Evolutionary conservation across 2,797 vertebrate species (phyloP).

Genomic region (Coreius guichenoti): DNA sequence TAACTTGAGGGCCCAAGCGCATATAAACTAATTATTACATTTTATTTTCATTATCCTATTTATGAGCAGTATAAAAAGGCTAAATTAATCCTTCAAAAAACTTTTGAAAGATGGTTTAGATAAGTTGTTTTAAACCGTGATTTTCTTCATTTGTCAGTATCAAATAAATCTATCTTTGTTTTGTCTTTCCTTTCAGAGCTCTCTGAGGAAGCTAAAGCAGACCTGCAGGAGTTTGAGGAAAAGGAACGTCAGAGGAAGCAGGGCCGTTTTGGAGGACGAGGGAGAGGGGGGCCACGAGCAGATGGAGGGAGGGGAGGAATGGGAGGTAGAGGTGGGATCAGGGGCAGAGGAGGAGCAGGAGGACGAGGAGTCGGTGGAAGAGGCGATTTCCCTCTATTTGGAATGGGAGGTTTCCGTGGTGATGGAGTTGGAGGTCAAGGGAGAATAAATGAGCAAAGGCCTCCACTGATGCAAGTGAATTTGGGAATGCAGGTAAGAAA

Average conservation of each 20-base stretch:
- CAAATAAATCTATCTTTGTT: background rate
- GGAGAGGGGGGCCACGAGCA: slow-evolving; percentile 63
- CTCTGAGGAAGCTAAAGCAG: slow-evolving; percentile 96
- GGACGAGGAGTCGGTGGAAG: slow-evolving; percentile 69
- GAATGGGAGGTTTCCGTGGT: slow-evolving; percentile 83
- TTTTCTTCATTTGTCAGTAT: background rate
- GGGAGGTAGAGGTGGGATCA: slow-evolving; percentile 55
- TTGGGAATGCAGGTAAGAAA: slow-evolving; percentile 85
- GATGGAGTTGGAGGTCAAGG: slow-evolving; percentile 81
- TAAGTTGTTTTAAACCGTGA: background rate
- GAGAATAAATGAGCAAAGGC: slow-evolving; percentile 87
- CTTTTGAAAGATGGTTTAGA: background rate
- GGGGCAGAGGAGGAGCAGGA: slow-evolving; percentile 75
- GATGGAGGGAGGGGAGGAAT: slow-evolving; percentile 72
- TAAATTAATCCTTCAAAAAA: background rate
- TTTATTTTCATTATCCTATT: background rate
- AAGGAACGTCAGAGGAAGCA: slow-evolving; percentile 89
- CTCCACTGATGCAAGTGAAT: slow-evolving; percentile 84
- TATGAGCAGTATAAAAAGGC: background rate
- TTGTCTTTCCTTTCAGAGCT: slow-evolving; percentile 80
- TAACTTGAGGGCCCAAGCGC: background rate
- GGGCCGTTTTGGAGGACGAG: slow-evolving; percentile 78
- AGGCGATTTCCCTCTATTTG: slow-evolving; percentile 70
- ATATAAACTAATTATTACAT: background rate
- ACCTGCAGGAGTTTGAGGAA: slow-evolving; percentile 91